phyloP scores from a whole-genome alignment of 2,888 invertebrate species.

The Asteroscopus sphinx region DNA sequence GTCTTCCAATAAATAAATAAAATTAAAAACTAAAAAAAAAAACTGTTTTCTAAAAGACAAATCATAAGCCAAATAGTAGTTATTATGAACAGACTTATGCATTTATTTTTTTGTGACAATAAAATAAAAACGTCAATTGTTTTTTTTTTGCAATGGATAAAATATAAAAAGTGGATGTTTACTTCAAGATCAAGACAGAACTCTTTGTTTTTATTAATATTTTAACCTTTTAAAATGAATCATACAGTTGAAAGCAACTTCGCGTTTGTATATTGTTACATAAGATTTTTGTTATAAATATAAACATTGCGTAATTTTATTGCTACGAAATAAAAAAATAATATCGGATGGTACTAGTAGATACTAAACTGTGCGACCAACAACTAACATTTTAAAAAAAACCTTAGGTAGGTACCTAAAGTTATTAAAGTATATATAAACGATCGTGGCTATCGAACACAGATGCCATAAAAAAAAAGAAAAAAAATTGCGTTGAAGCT shows the following conservation, averaged over 20 bases:
- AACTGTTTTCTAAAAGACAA: too few relatives aligned
- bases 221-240: constrained; percentile 27
- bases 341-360: background rate
- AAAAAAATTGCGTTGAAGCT: constrained; percentile 6
- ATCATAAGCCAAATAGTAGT: too few relatives aligned
- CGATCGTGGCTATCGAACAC: too few relatives aligned
- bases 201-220: background rate
- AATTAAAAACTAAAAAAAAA: too few relatives aligned
- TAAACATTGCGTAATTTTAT: background rate
- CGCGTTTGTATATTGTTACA: constrained; percentile 9
- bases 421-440: too few relatives aligned
- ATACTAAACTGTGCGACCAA: too few relatives aligned
- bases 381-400: too few relatives aligned
- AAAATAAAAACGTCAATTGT: too few relatives aligned
- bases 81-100: too few relatives aligned
- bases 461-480: background rate
- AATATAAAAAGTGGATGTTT: constrained; percentile 2
- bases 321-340: background rate
- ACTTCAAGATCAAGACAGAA: background rate
- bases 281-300: background rate
- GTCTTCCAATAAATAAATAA: too few relatives aligned
- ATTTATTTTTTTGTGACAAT: too few relatives aligned
- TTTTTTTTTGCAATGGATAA: background rate
- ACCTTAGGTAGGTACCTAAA: too few relatives aligned
- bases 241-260: constrained; percentile 7